These are phyloP conservation scores for Silvanus unidentatus DNA, from an alignment of 2,888 invertebrate species.

Conservation along the genomic window DNA sequence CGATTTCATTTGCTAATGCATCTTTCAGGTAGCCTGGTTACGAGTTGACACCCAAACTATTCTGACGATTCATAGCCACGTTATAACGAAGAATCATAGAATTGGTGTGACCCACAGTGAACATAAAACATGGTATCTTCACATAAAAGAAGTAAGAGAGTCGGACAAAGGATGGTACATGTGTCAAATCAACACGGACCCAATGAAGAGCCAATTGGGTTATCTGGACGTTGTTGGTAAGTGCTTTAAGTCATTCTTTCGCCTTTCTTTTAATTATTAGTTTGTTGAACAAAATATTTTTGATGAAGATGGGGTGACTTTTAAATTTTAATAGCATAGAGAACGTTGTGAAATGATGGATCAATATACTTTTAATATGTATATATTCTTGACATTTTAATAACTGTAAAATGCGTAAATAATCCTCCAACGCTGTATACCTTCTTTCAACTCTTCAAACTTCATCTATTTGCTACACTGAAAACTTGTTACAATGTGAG, in stretches of 20 bases:
- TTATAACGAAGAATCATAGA: conserved; percentile 82
- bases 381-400: too few species aligned
- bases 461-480: too few species aligned
- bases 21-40: conserved; percentile 76
- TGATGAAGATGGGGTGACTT: too few species aligned
- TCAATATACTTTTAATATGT: too few species aligned
- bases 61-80: conserved; percentile 82
- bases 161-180: conserved; percentile 87
- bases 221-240: conserved; percentile 63
- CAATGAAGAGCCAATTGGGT: conserved; percentile 71
- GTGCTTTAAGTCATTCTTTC: conserved; percentile 28
- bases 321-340: too few species aligned
- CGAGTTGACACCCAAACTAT: conserved; percentile 88
- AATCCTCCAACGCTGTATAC: too few species aligned
- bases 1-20: background rate
- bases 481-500: too few species aligned
- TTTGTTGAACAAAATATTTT: too few species aligned
- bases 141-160: conserved; percentile 76
- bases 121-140: conserved; percentile 80
- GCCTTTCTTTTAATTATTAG: too few species aligned
- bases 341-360: too few species aligned
- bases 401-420: too few species aligned
- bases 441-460: too few species aligned
- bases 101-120: conserved; percentile 81
- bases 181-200: conserved; percentile 91